phyloP scores from a whole-genome alignment of 2,113 vertebrate species.

The Callorhinus ursinus region DNA sequence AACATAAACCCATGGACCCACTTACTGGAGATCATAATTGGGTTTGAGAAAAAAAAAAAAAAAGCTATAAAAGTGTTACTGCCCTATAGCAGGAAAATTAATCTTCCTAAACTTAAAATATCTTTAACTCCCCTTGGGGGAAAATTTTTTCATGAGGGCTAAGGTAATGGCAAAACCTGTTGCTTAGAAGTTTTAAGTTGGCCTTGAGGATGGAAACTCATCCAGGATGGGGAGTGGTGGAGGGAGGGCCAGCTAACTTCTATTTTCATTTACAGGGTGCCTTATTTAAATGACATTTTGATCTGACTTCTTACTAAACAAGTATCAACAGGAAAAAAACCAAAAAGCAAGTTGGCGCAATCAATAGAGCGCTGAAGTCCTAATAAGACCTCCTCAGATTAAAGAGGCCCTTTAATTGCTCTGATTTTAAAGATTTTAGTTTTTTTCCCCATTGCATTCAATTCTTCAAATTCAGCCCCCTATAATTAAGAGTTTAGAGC shows the following conservation, averaged over 20 bases:
- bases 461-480: neutral
- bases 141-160: neutral
- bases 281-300: neutral
- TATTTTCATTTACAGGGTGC: neutral
- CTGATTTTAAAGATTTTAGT: neutral
- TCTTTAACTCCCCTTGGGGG: neutral
- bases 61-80: neutral
- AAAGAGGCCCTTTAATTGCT: neutral
- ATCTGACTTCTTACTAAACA: neutral
- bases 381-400: neutral
- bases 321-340: neutral
- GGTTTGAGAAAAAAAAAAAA: neutral
- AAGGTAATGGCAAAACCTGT: conserved; percentile 35
- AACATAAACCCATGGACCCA: neutral
- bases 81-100: neutral
- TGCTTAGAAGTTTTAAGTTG: neutral
- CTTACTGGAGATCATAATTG: neutral
- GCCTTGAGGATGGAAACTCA: neutral
- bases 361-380: neutral
- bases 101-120: neutral
- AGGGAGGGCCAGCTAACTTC: neutral
- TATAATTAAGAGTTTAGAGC: neutral
- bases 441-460: neutral
- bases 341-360: neutral
- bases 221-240: neutral